Evolutionary conservation across 2,797 vertebrate genomes (phyloP).

Genomic region (Phrynocephalus guinanensis): DNA sequence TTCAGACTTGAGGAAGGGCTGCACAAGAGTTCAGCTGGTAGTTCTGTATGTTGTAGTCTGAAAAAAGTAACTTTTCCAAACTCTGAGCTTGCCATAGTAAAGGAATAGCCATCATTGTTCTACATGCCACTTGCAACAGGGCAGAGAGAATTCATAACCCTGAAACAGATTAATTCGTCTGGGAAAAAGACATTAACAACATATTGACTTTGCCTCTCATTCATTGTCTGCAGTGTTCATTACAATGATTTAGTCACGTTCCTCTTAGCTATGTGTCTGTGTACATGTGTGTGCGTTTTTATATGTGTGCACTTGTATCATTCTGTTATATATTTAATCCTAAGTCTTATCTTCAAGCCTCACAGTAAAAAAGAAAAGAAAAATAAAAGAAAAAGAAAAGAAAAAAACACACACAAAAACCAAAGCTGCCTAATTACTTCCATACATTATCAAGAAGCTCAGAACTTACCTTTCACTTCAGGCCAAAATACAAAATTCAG

Average conservation of each 20-base stretch:
- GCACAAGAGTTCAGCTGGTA: too few relatives aligned
- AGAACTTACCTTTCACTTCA: conserved; percentile 63
- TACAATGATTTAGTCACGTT: conserved; percentile 37
- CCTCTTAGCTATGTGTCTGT: conserved; percentile 23
- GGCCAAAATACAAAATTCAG: conserved; percentile 62
- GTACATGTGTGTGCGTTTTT: neutral
- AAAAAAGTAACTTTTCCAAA: too few relatives aligned
- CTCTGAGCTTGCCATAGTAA: neutral
- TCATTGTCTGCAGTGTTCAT: conserved; percentile 31
- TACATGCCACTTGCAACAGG: neutral
- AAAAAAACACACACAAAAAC: neutral
- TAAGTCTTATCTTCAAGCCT: conserved; percentile 26
- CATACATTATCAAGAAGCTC: conserved; percentile 56
- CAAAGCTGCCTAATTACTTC: conserved; percentile 59
- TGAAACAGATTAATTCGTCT: conserved; percentile 25
- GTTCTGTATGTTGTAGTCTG: too few relatives aligned
- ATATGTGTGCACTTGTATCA: neutral
- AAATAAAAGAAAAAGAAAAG: too few relatives aligned
- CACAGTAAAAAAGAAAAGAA: neutral
- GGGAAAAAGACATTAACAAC: neutral
- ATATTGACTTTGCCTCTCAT: conserved; percentile 31
- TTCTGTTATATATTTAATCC: conserved; percentile 21
- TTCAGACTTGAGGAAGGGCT: too few relatives aligned
- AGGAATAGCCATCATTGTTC: neutral
- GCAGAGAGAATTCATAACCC: accelerated